These are phyloP conservation scores for Apus apus DNA, from an alignment of 2,113 vertebrate species.

Conservation along the genomic window DNA sequence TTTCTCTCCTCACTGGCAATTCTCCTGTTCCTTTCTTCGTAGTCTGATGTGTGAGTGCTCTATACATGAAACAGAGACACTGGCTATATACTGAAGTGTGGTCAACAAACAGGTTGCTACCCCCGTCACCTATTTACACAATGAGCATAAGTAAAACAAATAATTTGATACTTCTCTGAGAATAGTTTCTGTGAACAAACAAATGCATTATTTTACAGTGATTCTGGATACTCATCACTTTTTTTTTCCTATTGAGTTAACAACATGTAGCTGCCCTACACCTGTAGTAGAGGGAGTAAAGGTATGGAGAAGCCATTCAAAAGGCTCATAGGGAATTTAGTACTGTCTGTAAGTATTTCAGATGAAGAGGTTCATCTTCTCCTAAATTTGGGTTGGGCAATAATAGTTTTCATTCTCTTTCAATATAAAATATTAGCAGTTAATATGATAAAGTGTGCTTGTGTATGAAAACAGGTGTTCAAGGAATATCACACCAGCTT, in stretches of 20 bases:
- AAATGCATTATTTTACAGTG: background rate
- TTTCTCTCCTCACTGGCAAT: background rate
- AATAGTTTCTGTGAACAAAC: background rate
- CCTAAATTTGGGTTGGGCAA: background rate
- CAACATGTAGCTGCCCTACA: background rate
- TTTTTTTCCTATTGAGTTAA: background rate
- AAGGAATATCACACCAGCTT: background rate
- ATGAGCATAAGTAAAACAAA: background rate
- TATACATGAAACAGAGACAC: background rate
- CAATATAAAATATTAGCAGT: background rate
- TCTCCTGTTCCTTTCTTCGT: background rate
- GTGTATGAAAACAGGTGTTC: background rate
- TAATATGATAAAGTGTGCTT: background rate
- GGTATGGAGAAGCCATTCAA: background rate
- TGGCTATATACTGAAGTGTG: background rate
- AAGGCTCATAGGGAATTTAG: background rate
- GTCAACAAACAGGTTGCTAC: background rate
- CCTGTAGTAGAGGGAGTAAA: background rate
- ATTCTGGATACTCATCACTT: background rate
- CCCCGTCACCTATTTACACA: background rate
- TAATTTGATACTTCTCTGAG: background rate
- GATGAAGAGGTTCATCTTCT: background rate
- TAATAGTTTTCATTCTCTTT: background rate
- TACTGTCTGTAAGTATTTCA: background rate
- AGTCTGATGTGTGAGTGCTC: background rate